A percentile compares a stretch with the other conserved stretches of the same genome.
Evolutionary conservation across 1,140 invertebrate genomes (phyloP).

Genomic region (Papilio aristodemus): DNA sequence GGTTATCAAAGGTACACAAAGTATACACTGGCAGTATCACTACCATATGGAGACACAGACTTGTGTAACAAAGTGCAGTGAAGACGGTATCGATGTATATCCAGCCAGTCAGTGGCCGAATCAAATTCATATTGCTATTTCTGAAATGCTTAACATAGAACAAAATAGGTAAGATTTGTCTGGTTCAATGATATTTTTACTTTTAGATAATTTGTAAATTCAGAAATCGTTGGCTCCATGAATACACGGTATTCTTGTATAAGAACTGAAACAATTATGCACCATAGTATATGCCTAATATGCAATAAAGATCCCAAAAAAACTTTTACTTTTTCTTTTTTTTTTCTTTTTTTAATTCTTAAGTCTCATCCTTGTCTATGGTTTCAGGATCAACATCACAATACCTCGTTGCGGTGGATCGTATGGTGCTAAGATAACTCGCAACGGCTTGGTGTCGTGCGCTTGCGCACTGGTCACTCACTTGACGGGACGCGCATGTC

Average conservation of each 20-base stretch:
- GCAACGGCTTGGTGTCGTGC: constrained; percentile 71
- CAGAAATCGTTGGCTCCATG: no score
- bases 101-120: constrained; percentile 84
- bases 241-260: no score
- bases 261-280: no score
- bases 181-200: background rate
- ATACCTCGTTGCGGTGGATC: constrained; percentile 82
- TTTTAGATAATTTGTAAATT: no score
- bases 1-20: constrained; percentile 73
- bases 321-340: no score
- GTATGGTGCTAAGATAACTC: constrained; percentile 83
- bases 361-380: no score
- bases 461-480: constrained; percentile 82
- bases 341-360: no score
- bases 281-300: no score
- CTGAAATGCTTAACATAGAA: constrained; percentile 77
- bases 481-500: constrained; percentile 81
- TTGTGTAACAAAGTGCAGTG: constrained; percentile 81
- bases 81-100: constrained; percentile 83
- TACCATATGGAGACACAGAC: constrained; percentile 84
- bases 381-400: constrained; percentile 81
- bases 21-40: constrained; percentile 79
- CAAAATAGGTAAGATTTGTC: constrained; percentile 52
- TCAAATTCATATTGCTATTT: constrained; percentile 81
- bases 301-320: no score